phyloP scores from a whole-genome alignment of 2,888 invertebrate species.

The Rotaria macrura region DNA sequence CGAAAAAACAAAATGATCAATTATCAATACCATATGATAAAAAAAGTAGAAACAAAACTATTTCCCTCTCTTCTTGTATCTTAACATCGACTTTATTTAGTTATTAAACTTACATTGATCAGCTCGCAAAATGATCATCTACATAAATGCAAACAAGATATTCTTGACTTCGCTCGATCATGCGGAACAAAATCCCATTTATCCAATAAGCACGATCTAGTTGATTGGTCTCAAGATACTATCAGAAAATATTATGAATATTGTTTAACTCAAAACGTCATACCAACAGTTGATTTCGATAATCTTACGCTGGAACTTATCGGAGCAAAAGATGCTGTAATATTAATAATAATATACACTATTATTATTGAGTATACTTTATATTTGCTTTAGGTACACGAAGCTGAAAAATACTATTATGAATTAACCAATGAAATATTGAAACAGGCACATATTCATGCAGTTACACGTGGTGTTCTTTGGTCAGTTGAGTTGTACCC shows the following conservation, averaged over 20 bases:
- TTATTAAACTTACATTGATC: neutral
- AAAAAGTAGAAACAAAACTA: neutral
- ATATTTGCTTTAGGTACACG: neutral
- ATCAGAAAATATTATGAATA: neutral
- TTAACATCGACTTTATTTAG: neutral
- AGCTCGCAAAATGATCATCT: neutral
- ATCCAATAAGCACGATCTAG: neutral
- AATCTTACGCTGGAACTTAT: neutral
- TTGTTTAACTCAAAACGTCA: neutral
- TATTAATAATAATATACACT: too few relatives aligned
- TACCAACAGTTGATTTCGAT: neutral
- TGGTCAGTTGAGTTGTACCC: neutral
- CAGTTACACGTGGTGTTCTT: neutral
- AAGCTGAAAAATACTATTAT: conserved; percentile 10
- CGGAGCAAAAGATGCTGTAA: neutral
- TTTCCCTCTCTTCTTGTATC: neutral
- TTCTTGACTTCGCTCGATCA: neutral
- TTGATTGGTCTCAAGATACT: neutral
- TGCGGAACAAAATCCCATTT: neutral
- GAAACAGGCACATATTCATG: neutral
- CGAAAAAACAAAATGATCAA: neutral
- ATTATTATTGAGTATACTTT: too few relatives aligned
- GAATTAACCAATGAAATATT: neutral
- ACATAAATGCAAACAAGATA: neutral
- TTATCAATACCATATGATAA: neutral